Evolutionary conservation across 2,888 invertebrate species (phyloP).

Genomic region (Mellilla xanthometata): DNA sequence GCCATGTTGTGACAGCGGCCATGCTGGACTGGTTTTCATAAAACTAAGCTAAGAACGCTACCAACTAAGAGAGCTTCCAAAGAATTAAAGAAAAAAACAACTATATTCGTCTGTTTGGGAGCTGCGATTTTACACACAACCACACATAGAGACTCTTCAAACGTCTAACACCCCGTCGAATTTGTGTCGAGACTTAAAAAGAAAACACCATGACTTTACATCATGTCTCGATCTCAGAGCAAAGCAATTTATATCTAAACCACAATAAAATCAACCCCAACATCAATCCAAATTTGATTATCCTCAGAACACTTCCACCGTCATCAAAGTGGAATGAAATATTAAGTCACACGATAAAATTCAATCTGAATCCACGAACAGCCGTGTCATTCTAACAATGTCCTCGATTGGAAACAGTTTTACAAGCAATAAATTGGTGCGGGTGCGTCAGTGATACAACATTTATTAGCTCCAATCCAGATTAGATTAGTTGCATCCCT

Average conservation of each 20-base stretch:
- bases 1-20: too few relatives aligned
- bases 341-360: constrained; percentile 70
- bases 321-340: constrained; percentile 49
- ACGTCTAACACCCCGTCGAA: too few relatives aligned
- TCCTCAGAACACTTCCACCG: constrained; percentile 41
- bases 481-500: constrained; percentile 81
- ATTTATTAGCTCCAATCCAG: constrained; percentile 81
- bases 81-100: too few relatives aligned
- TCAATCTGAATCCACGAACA: constrained; percentile 68
- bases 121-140: too few relatives aligned
- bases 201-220: neutral
- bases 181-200: too few relatives aligned
- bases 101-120: too few relatives aligned
- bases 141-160: too few relatives aligned
- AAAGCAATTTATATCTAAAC: neutral
- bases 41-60: too few relatives aligned
- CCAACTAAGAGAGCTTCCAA: too few relatives aligned
- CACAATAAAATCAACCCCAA: constrained; percentile 21
- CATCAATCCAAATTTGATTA: constrained; percentile 38
- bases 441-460: constrained; percentile 72
- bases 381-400: constrained; percentile 67
- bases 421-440: constrained; percentile 80
- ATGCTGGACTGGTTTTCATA: too few relatives aligned
- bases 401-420: constrained; percentile 81
- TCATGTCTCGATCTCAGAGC: neutral